These are phyloP conservation scores for Drosophila pseudotakahashii DNA, from an alignment of 2,888 invertebrate genomes.

Conservation along the genomic window DNA sequence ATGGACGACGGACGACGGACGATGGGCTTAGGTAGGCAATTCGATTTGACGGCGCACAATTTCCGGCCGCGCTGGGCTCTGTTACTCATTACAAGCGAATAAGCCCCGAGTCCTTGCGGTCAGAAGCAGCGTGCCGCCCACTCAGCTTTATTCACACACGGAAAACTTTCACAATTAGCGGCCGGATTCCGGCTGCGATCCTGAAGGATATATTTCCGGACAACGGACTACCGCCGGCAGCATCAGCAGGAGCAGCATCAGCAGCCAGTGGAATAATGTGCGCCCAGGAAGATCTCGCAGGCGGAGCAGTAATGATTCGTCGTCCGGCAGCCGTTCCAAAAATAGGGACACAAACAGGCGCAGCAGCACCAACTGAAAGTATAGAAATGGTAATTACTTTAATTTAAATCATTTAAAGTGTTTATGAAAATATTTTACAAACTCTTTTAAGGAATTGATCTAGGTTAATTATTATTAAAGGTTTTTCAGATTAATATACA, in stretches of 20 bases:
- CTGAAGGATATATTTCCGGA: not conserved
- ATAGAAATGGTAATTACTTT: no score
- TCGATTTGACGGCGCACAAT: slow-evolving; percentile 37
- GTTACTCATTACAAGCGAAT: slow-evolving; percentile 39
- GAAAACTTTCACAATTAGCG: slow-evolving; percentile 12
- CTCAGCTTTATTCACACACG: slow-evolving; percentile 29
- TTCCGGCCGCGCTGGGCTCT: slow-evolving; percentile 24
- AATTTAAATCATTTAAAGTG: no score
- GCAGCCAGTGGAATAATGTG: slow-evolving; percentile 43
- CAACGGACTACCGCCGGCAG: not conserved
- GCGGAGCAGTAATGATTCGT: slow-evolving; percentile 46
- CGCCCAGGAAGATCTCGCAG: slow-evolving; percentile 56
- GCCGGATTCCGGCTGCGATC: slow-evolving; percentile 7
- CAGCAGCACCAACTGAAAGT: slow-evolving; percentile 7
- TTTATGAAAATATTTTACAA: no score
- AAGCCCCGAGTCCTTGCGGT: slow-evolving; percentile 28
- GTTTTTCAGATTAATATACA: no score
- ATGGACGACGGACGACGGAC: slow-evolving; percentile 7
- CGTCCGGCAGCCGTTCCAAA: not conserved
- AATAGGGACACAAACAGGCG: not conserved
- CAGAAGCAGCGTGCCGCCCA: slow-evolving; percentile 2
- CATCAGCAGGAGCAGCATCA: slow-evolving; percentile 22
- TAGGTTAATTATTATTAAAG: no score
- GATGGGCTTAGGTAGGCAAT: slow-evolving; percentile 29
- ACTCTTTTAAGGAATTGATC: no score